phyloP scores from a whole-genome alignment of 2,113 vertebrate species.

The Pluvialis apricaria region DNA sequence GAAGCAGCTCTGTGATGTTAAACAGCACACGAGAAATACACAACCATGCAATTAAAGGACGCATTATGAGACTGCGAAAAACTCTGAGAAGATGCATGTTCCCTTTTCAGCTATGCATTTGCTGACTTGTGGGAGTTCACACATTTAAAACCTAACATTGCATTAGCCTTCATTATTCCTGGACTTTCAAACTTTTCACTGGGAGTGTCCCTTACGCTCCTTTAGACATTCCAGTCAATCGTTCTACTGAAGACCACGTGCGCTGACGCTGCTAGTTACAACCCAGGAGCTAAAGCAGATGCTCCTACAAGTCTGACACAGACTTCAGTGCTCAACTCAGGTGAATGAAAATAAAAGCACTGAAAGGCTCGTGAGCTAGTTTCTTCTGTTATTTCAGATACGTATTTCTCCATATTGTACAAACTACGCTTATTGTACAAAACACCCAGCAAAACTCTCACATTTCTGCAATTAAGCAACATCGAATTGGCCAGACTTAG shows the following conservation, averaged over 20 bases:
- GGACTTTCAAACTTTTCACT: not conserved
- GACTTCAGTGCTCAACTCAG: not conserved
- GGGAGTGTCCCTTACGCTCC: not conserved
- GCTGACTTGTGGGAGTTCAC: not conserved
- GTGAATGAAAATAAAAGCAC: not conserved
- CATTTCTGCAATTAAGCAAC: not conserved
- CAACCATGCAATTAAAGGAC: not conserved
- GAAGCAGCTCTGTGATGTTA: not conserved
- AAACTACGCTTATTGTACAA: not conserved
- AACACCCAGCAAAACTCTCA: not conserved
- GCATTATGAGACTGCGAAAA: not conserved
- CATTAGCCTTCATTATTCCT: not conserved
- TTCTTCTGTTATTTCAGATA: not conserved
- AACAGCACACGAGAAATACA: not conserved
- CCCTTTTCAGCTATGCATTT: not conserved
- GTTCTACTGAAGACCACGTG: not conserved
- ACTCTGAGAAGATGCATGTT: not conserved
- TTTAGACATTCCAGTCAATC: not conserved
- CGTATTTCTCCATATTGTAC: not conserved
- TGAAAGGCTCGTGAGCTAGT: not conserved
- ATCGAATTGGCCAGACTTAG: not conserved
- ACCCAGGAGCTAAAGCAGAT: not conserved
- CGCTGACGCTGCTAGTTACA: not conserved
- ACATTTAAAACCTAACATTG: not conserved
- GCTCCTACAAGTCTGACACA: not conserved